phyloP scores from a whole-genome alignment of 53 echinoderm and acorn worm genomes.

The Echinometra lucunter region DNA sequence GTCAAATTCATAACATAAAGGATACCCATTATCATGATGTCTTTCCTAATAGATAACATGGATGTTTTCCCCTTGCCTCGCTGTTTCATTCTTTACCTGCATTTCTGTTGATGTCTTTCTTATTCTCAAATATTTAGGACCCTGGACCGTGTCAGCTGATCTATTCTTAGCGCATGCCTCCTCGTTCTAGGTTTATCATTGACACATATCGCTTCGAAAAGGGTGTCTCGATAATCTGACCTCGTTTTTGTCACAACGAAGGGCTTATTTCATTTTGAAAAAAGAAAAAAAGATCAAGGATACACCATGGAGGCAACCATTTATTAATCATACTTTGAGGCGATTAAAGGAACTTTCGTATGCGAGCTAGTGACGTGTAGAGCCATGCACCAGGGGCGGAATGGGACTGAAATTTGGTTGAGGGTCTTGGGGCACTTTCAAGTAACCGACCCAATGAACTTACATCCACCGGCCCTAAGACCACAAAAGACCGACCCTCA shows the following conservation, averaged over 20 bases:
- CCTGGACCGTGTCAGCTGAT: conserved; percentile 9
- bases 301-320: neutral
- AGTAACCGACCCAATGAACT: too few relatives aligned
- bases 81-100: neutral
- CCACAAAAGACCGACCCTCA: too few relatives aligned
- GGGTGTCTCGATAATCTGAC: neutral
- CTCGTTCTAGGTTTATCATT: neutral
- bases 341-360: too few relatives aligned
- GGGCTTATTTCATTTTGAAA: neutral
- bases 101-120: conserved; percentile 5
- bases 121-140: neutral
- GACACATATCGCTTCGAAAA: neutral
- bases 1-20: too few relatives aligned
- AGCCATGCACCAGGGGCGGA: too few relatives aligned
- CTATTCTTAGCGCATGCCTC: neutral
- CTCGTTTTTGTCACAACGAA: neutral
- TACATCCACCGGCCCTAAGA: too few relatives aligned
- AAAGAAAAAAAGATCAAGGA: conserved; percentile 11
- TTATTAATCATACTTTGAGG: neutral
- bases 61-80: neutral
- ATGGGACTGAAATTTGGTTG: too few relatives aligned
- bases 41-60: too few relatives aligned
- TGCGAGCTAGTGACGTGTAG: too few relatives aligned
- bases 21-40: too few relatives aligned
- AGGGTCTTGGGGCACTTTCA: too few relatives aligned